Evolutionary conservation across 92 coral and sea anemone species (phyloP), one percentile per base, ranked within the genome.

Genomic region (Diadumene lineata): DNA sequence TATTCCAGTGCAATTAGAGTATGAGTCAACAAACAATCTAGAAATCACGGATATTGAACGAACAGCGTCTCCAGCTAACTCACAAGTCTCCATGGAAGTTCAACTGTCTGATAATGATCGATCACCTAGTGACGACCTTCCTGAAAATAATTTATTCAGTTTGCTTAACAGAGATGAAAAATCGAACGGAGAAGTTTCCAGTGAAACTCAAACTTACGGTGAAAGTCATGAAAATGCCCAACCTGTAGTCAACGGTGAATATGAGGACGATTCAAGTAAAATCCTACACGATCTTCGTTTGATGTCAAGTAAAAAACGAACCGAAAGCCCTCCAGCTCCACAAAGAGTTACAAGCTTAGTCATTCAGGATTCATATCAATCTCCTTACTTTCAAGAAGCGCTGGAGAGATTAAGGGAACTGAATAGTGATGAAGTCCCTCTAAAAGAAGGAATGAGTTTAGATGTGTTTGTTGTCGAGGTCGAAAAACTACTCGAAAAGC

Each of bases 381-480:
- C 60, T 16, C 51, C 69, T 31, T 66, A 46, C 69, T 51, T 60
- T 15, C 56, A 43, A 18, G 77, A 65, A 21, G 67, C 75, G 65
- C 55, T 68, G 10, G 70, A 66, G 50, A 50, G 81, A 43, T 55
- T 74, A 44, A 57, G 85, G 60, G 82, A 84, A 65, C 55, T 91
- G 56, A 87, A 90, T 26, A 90, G 85, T 26, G 82, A 81, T 18
- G 97, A 88, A 22, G 82, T 74, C 57, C 72, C 82, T n/a, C 78
- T 91, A 32, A 83, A 68, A 33, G 92, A 88, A 16, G 86, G 81
- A 25, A 56, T 91, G 89, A 83, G 91, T 30, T 56, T 92, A 43
- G 92, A 92, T 43, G 97, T 82, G 18, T 96, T 92, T 65, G 79
- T 92, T 25, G 84, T 79, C 1, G 99, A 96, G 74, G 87, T 92